A percentile compares a stretch with the other conserved stretches of the same genome.
phyloP scores from a whole-genome alignment of 1,140 invertebrate species.

The Pseudomyrmex sp. region DNA sequence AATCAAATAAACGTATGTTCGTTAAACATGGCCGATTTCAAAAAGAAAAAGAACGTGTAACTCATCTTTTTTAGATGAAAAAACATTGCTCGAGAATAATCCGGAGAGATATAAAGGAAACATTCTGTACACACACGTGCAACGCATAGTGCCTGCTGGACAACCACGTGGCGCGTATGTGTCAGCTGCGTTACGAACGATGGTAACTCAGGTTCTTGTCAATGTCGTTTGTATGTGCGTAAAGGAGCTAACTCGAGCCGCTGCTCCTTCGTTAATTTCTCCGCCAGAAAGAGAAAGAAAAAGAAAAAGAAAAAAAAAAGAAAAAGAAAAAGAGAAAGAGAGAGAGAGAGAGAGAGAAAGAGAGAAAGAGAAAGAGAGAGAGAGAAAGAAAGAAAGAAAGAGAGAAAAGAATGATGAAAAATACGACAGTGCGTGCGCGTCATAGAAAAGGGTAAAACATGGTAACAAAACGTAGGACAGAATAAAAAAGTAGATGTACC shows the following conservation, averaged over 20 bases:
- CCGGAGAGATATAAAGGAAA: background rate
- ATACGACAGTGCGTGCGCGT: background rate
- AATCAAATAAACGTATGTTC: too few relatives aligned
- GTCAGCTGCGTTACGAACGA: slow-evolving; percentile 79
- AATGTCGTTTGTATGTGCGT: slow-evolving; percentile 45
- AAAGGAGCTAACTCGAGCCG: slow-evolving; percentile 59
- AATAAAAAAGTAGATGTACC: slow-evolving; percentile 49
- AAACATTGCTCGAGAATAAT: slow-evolving; percentile 15
- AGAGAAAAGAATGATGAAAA: slow-evolving; percentile 10
- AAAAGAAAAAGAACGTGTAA: too few relatives aligned
- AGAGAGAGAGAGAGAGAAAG: background rate
- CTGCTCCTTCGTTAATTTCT: slow-evolving; percentile 66
- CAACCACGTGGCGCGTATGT: slow-evolving; percentile 77
- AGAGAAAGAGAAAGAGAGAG: background rate
- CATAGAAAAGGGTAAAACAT: background rate
- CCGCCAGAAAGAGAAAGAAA: slow-evolving; percentile 12
- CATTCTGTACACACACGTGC: slow-evolving; percentile 8
- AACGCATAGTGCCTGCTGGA: slow-evolving; percentile 60
- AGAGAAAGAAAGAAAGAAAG: background rate
- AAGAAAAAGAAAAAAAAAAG: background rate
- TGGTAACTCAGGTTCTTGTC: slow-evolving; percentile 55
- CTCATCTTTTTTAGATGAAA: too few relatives aligned
- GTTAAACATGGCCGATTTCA: too few relatives aligned
- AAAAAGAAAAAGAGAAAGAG: too few relatives aligned
- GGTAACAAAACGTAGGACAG: background rate